Percentiles rank a stretch among this genome's conserved stretches.
Evolutionary conservation across 1,140 invertebrate species (phyloP).

Genomic region (Drosophila obscura): DNA sequence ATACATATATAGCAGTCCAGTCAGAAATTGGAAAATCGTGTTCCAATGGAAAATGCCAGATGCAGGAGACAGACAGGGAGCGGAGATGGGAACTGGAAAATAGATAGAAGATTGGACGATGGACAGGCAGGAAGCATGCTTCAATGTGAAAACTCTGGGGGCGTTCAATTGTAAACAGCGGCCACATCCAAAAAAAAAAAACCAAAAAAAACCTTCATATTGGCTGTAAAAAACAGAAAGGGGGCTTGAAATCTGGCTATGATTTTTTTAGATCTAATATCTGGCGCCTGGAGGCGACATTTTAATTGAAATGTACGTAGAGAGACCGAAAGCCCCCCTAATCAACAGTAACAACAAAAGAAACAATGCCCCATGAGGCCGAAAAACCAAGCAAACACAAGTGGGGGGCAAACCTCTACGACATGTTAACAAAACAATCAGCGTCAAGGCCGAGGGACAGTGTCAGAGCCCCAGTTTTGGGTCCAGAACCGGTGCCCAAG

Average conservation of each 20-base stretch:
- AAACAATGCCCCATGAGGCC: conserved; percentile 37
- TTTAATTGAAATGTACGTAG: conserved; percentile 73
- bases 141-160: conserved; percentile 32
- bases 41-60: conserved; percentile 53
- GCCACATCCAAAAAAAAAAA: not conserved
- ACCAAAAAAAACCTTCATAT: conserved; percentile 16
- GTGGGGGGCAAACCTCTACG: conserved; percentile 61
- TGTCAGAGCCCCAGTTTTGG: not conserved
- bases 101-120: conserved; percentile 23
- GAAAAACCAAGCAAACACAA: conserved; percentile 54
- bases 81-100: not conserved
- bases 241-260: conserved; percentile 8
- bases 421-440: conserved; percentile 77
- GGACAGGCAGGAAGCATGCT: conserved; percentile 58
- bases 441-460: conserved; percentile 17
- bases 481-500: conserved; percentile 16
- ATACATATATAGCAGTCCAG: not conserved
- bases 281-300: conserved; percentile 59
- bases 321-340: conserved; percentile 30
- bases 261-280: conserved; percentile 53
- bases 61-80: conserved; percentile 12
- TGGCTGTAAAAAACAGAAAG: conserved; percentile 34
- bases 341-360: conserved; percentile 66
- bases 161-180: conserved; percentile 65
- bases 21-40: conserved; percentile 75